Evolutionary conservation across 2,888 invertebrate species (phyloP), one percentile per base, ranked within the genome.

Genomic region (Panzeria rudis): DNA sequence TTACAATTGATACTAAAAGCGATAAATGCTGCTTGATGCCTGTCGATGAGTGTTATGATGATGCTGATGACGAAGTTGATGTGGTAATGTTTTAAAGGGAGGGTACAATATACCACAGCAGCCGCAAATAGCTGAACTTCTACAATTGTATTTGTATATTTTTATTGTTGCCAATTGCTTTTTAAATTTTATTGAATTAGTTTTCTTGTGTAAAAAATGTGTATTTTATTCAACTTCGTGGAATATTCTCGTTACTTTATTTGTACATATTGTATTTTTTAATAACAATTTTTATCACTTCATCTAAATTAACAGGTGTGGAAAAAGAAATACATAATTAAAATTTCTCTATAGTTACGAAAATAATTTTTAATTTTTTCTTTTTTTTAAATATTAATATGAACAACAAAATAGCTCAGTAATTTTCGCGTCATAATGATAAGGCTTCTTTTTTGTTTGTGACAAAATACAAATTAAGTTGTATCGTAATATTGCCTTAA

Each of bases 181-280:
- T 35, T 56, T 64, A 0, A 47, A 47, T 72, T 72, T 80, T 80
- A 80, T 73, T 80, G 56, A 80, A 80, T 73, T 79, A 72, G 17
- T 69, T 72, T 64, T 72, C 47, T 80, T 78, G 52, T 71, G 52
- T 41, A 52, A 41, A 17, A 78, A 38, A 61, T n/a, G 47, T 64
- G 2, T 35, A 47, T 13, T 38, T 75, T 71, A 59, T 75, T 77
- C 17, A 68, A 52, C 23, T 73, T 77, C 20, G 32, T 32, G 29
- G 29, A 73, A 81, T 35, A 77, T 80, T 80, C 38, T 80, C 52
- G 56, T 13, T 56, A 29, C 25, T 72, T 29, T 50, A 47, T 72
- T 32, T 32, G 7, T 11, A n/a, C n/a, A n/a, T n/a, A 20, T 64
- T 44, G n/a, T 1, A n/a, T 5, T 29, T 54, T 20, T 29, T 38